phyloP scores from a whole-genome alignment of 2,113 vertebrate species.

The Gymnobelideus leadbeateri region DNA sequence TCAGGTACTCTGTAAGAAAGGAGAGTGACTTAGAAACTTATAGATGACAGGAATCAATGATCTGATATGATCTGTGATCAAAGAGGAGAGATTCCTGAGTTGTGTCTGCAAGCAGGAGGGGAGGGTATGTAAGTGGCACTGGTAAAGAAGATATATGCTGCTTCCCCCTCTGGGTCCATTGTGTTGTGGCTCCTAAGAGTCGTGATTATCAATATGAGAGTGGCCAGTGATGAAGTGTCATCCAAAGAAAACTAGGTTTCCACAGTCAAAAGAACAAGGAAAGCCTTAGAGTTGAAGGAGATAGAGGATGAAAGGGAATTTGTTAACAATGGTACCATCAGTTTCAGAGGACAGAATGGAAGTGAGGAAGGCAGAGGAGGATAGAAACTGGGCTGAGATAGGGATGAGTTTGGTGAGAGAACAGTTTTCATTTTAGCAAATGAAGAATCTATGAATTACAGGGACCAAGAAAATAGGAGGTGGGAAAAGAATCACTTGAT shows the following conservation, averaged over 20 bases:
- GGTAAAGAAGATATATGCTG: neutral
- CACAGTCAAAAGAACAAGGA: neutral
- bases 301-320: neutral
- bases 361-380: neutral
- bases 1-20: neutral
- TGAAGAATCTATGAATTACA: neutral
- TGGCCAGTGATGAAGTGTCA: neutral
- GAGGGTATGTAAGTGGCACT: neutral
- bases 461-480: neutral
- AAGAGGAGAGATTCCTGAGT: neutral
- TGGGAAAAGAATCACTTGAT: neutral
- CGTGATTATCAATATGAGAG: neutral
- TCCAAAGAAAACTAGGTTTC: neutral
- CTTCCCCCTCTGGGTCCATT: neutral
- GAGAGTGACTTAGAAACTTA: neutral
- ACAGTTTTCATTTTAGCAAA: neutral
- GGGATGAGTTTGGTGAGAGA: neutral
- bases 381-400: neutral
- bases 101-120: neutral
- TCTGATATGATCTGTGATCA: neutral
- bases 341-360: too few relatives aligned
- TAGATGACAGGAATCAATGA: neutral
- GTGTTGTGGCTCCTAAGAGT: neutral
- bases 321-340: neutral
- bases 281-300: neutral